Conservation (phyloP, 2,113 vertebrate species). For the Falco punctatus region DNA sequence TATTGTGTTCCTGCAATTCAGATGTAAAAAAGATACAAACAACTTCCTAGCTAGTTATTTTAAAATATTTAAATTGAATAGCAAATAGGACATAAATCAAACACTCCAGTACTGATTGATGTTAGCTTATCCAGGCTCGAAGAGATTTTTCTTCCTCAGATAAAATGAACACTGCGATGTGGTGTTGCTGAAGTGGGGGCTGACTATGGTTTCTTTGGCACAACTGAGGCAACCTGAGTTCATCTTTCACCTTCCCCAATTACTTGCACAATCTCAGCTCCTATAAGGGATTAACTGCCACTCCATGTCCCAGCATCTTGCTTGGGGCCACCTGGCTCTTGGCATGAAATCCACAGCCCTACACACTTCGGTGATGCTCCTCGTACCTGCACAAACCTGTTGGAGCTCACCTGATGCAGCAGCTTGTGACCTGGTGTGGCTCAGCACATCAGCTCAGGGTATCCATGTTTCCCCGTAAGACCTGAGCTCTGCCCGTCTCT, state of each 20-base stretch:
- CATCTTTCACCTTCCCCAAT: not conserved
- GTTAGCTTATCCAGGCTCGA: not conserved
- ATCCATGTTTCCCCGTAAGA: not conserved
- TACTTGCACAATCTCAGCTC: not conserved
- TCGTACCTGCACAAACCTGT: not conserved
- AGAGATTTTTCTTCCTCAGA: not conserved
- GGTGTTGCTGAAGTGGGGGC: not conserved
- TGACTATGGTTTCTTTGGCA: not conserved
- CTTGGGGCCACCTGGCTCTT: not conserved
- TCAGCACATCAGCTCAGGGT: not conserved
- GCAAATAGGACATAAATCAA: not conserved
- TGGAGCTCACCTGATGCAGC: rapidly evolving
- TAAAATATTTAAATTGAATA: not conserved
- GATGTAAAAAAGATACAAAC: not conserved
- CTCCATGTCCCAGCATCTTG: not conserved
- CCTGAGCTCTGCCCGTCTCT: rapidly evolving
- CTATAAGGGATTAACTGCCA: not conserved
- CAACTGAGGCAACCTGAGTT: not conserved
- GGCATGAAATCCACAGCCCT: not conserved
- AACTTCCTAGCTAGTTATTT: not conserved
- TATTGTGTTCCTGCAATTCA: not conserved
- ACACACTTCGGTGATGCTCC: rapidly evolving
- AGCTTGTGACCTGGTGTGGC: not conserved
- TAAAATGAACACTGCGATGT: not conserved
- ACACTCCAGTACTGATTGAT: not conserved